phyloP scores from a whole-genome alignment of 2,113 vertebrate genomes.

The Phyllopteryx taeniolatus region DNA sequence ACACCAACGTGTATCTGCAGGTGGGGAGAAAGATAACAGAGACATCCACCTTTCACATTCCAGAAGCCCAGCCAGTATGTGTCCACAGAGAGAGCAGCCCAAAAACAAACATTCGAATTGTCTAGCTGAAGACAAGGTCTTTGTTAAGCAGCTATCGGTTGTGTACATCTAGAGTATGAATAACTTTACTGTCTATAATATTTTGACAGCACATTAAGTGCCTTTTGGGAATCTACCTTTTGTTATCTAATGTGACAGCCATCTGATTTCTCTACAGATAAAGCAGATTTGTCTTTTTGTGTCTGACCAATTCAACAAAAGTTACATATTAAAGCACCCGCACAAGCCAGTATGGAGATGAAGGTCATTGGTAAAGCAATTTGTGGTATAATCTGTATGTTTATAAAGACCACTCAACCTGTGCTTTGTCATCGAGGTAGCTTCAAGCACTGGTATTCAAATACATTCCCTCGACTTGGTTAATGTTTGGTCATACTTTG shows the following conservation, averaged over 20 bases:
- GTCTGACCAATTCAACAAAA: neutral
- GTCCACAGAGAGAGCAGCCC: constrained; percentile 31
- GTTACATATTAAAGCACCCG: neutral
- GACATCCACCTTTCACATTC: constrained; percentile 32
- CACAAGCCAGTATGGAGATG: neutral
- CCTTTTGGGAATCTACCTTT: neutral
- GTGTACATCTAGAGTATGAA: neutral
- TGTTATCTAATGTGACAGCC: constrained; percentile 3
- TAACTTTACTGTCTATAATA: neutral
- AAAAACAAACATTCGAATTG: constrained; percentile 47
- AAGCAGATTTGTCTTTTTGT: constrained; percentile 2
- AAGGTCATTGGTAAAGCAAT: too few relatives aligned
- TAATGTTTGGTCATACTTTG: constrained; percentile 17
- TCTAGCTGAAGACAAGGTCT: constrained; percentile 7
- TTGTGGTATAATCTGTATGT: too few relatives aligned
- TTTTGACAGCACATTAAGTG: neutral
- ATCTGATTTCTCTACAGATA: constrained; percentile 20
- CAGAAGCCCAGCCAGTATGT: constrained; percentile 18
- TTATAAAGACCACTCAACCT: neutral
- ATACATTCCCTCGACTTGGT: constrained; percentile 5
- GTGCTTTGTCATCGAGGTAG: neutral
- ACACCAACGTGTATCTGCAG: neutral
- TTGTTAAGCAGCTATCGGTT: constrained; percentile 12
- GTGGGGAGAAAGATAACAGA: constrained; percentile 41
- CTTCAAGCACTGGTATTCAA: neutral